Conservation (phyloP, 2,888 invertebrate species). For the Cactoblastis cactorum region DNA sequence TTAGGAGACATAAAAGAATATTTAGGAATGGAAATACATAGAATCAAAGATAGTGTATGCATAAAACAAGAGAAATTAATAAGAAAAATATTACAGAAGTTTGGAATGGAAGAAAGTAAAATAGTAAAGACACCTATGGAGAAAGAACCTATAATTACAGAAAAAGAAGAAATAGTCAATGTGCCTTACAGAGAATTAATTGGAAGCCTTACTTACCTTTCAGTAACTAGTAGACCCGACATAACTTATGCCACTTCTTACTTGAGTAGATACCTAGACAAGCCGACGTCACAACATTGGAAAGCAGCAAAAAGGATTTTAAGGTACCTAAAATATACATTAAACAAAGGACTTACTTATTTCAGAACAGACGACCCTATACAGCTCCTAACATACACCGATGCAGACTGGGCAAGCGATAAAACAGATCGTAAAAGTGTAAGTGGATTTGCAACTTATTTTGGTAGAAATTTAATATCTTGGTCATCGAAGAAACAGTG, state of each 20-base stretch:
- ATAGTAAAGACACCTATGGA: no score
- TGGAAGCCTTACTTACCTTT: not conserved
- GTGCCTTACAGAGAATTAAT: not conserved
- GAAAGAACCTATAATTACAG: no score
- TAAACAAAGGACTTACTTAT: no score
- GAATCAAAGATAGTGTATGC: no score
- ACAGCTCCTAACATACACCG: not conserved
- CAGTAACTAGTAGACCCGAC: not conserved
- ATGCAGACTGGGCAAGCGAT: conserved; percentile 16
- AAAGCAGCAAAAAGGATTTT: not conserved
- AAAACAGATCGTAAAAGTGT: conserved; percentile 4
- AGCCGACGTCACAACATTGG: not conserved
- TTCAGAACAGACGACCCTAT: no score
- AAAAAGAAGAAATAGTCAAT: not conserved
- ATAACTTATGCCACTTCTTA: not conserved
- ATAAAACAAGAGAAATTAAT: no score
- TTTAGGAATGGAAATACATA: no score
- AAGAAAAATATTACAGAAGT: no score
- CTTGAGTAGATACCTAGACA: not conserved
- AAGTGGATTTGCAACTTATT: not conserved
- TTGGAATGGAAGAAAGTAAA: no score
- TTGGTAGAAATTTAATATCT: not conserved
- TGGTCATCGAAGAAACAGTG: not conserved
- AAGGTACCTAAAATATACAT: not conserved
- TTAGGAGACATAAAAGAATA: no score